A percentile compares a stretch with the other conserved stretches of the same genome.
Conservation (phyloP, 2,888 invertebrate species). For the Allolobophora icterica region DNA sequence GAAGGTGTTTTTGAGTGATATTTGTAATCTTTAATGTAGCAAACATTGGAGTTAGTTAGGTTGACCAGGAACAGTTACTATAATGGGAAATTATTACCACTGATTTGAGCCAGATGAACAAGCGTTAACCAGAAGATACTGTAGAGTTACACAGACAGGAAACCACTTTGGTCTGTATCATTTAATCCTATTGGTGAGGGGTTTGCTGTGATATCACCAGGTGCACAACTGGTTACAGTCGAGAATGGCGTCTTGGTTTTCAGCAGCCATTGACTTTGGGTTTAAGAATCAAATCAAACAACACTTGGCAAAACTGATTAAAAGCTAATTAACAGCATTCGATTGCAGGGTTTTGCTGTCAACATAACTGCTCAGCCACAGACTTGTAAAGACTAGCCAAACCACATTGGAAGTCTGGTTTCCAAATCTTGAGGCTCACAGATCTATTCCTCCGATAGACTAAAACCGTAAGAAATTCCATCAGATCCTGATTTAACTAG, state of each 20-base stretch:
- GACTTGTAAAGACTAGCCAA: not conserved
- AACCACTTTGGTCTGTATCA: not conserved
- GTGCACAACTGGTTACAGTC: not conserved
- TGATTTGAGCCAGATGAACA: slow-evolving; percentile 7
- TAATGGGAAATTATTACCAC: not conserved
- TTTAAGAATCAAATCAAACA: not conserved
- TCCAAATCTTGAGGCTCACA: no score
- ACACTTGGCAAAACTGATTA: not conserved
- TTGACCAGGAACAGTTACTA: not conserved
- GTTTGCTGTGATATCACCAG: not conserved
- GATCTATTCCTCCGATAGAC: no score
- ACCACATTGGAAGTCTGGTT: no score
- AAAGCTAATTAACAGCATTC: not conserved
- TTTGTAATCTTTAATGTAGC: not conserved
- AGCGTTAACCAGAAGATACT: not conserved
- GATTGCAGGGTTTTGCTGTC: not conserved
- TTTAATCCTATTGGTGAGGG: not conserved
- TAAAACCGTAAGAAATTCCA: no score
- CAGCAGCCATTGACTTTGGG: not conserved
- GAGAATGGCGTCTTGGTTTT: not conserved
- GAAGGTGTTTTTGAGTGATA: not conserved
- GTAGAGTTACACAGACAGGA: not conserved
- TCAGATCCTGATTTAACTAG: no score
- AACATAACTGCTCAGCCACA: not conserved
- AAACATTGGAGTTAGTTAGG: not conserved